These are phyloP conservation scores for Zosterops hypoxanthus DNA, from an alignment of 2,113 vertebrate genomes.

Conservation along the genomic window DNA sequence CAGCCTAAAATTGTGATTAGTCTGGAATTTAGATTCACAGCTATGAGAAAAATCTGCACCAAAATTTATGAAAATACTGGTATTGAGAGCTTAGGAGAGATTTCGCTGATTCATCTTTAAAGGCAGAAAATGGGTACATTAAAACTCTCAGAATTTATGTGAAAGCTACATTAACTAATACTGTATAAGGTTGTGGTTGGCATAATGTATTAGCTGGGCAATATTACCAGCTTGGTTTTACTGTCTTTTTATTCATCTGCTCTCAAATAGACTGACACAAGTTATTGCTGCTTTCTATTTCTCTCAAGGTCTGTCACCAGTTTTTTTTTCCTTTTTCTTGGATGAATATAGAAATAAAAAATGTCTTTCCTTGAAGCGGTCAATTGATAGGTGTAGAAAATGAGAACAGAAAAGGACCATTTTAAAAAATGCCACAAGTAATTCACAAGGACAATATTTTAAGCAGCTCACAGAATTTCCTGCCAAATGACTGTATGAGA, in stretches of 20 bases:
- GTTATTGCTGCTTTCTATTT: conserved; percentile 12
- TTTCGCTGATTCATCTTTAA: neutral
- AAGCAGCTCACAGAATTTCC: conserved; percentile 7
- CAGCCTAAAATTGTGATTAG: neutral
- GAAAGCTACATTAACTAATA: conserved; percentile 10
- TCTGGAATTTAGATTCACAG: neutral
- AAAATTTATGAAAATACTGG: neutral
- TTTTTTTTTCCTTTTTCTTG: neutral
- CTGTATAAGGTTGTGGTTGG: neutral
- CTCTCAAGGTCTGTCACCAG: neutral
- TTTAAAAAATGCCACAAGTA: conserved; percentile 48
- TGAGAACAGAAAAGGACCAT: conserved; percentile 9
- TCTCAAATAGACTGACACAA: conserved; percentile 11
- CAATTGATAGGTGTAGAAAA: conserved; percentile 44
- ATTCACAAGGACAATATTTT: conserved; percentile 14
- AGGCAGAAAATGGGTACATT: neutral
- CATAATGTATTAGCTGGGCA: neutral
- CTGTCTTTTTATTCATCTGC: conserved; percentile 22
- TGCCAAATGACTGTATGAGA: neutral
- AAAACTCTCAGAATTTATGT: neutral
- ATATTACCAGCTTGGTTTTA: neutral
- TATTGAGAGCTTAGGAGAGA: neutral
- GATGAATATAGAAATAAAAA: conserved; percentile 13
- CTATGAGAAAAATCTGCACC: neutral
- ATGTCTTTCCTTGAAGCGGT: neutral